Base-by-base conservation (phyloP, 2,797 vertebrate genomes). In the Amazona finschi region DNA sequence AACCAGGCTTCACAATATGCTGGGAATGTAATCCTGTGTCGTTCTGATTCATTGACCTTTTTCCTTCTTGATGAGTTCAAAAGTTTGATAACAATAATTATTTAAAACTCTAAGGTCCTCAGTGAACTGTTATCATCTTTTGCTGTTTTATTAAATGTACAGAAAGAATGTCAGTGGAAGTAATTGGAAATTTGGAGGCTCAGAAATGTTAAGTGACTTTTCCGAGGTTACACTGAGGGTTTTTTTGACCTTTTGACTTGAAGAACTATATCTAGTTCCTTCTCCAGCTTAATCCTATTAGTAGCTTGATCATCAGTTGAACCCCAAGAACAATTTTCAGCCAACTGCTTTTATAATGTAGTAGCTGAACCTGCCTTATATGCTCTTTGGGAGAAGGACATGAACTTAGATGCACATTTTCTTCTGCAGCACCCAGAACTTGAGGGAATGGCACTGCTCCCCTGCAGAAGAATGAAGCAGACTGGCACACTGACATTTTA, bases 121-220 rank as follows among this genome's bases (percentile, higher is more conserved):
- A 21, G 30, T 60, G 74, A 90, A 81, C 8, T 93, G 75, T 72
- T 78, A 55, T 41, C 31, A 70, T 38, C 22, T 31, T 86, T 94
- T 81, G 25, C 14, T 73, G 39, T 70, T 93, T 66, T 44, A 78
- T 30, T 75, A 79, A 84, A 67, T 12, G 31, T 39, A 64, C 31
- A 88, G 33, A 85, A 85, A 4, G 3, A 78, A 66, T 66, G 52
- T 53, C 44, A 72, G 61, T 74, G 25, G 28, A 78, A 89, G 36
- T 70, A 91, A 91, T 57, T 94, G 85, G 85, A 90, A 93, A 94
- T 86, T 65, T 10, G 5, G 38, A 73, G 55, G 15, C 60, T 95
- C 19, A 67, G 71, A 81, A 91, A 90, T 9, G 39, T 76, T 81
- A 90, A 90, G 39, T 70, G 50, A 52, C 52, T 91, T 83, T 85